Evolutionary conservation across 2,797 vertebrate species (phyloP).

Genomic region (Neomorphus geoffroyi): DNA sequence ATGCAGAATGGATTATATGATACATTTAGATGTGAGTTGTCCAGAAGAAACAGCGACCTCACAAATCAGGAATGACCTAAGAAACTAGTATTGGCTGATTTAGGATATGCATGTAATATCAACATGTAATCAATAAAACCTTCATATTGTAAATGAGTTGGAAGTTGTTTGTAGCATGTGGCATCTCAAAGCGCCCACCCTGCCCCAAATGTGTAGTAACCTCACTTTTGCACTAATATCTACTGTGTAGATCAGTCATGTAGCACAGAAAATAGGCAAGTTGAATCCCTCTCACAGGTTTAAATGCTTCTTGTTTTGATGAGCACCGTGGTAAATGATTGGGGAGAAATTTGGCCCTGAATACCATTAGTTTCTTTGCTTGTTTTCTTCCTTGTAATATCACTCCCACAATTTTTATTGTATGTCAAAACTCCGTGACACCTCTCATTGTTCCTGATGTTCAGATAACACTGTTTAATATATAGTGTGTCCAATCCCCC

Average conservation of each 20-base stretch:
- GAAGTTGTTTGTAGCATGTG: neutral
- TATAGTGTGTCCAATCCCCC: neutral
- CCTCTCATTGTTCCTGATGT: neutral
- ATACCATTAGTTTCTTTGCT: neutral
- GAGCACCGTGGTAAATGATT: neutral
- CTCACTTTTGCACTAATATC: neutral
- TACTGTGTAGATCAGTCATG: neutral
- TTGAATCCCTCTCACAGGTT: neutral
- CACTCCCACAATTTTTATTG: neutral
- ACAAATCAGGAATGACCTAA: neutral
- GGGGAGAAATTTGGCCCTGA: neutral
- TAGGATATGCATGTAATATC: neutral
- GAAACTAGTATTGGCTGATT: neutral
- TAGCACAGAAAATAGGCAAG: neutral
- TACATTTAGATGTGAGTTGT: neutral
- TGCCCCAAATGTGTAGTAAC: neutral
- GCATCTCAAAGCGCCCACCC: neutral
- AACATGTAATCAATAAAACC: neutral
- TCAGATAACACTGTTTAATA: neutral
- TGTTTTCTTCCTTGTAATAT: neutral
- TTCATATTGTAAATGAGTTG: neutral
- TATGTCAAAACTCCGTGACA: neutral
- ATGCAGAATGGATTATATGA: neutral
- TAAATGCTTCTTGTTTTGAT: neutral
- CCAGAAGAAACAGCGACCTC: neutral